Base-by-base conservation (phyloP, 1,140 invertebrate species). In the Drosophila leontia region DNA sequence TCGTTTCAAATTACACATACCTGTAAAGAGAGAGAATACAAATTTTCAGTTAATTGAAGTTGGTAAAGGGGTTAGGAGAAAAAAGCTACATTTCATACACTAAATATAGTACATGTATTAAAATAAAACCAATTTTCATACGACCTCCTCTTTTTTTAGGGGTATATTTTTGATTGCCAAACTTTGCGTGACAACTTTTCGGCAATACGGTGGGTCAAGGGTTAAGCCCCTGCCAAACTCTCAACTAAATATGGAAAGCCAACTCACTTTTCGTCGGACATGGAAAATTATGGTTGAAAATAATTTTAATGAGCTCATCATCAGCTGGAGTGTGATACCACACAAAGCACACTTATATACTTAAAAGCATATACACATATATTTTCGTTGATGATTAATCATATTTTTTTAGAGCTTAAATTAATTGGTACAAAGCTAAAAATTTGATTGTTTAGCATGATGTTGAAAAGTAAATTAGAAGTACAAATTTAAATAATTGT, bases 261-360 rank as follows among this genome's bases (percentile, higher is more conserved):
- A 65, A 32, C 23, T 51, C 47, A 75, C 35, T 58, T 65, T 57
- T 34, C 23, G 53, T 29, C 65, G 45, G 45, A 51, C 65, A 35
- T 41, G 45, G 13, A 50, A 63, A 55, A 75, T 57, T 48, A 75
- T 50, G 53, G 53, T 41, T 59, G 23, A 76, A 82, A 80, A 83
- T 83, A 39, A 76, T 80, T 85, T 78, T 82, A 82, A 87, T 87
- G 75, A 82, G 79, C 75, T 86, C 79, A 86, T 87, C 53, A 29
- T 60, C 67, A 55, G 56, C 17, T 58, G 70, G 61, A 39, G 71
- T 26, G 57, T 70, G 64, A 65, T 50, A 41, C 23, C 29, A 23
- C 59, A 57, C 29, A 19, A 29, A 64, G n/a, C 41, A 34, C 42
- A 37, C 41, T 37, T 48, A 15, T 47, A 12, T 13, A 57, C 29